Base-by-base conservation (phyloP, 2,113 vertebrate genomes). In the Kryptolebias marmoratus region DNA sequence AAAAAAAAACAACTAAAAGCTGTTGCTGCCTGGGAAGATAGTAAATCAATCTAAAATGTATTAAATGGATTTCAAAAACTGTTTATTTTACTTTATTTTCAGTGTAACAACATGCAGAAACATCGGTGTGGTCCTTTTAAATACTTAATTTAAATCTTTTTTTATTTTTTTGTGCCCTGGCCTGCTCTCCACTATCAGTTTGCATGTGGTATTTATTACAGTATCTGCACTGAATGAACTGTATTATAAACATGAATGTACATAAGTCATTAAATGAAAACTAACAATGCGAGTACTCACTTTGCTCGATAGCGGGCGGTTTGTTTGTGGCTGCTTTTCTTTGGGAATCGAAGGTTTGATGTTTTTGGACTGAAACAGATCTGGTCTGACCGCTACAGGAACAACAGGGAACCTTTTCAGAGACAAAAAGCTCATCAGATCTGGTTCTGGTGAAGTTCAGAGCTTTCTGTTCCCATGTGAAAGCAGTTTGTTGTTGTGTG, bases 181-280 rank as follows among this genome's bases (percentile, higher is more conserved):
- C 74, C 80, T 86, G 82, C 72, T 79, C 70, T 85, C 79, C 75
- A 66, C 70, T 79, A 71, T 87, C 48, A 48, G 82, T 87, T 92
- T 93, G 93, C 93, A 94, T 94, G 93, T 88, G 84, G 71, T 93
- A 87, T 89, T 88, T 89, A 88, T 81, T 89, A 82, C 87, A 90
- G 84, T 90, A 84, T 90, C 90, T 89, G 88, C 92, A 91, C 89
- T 90, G 89, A 93, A 92, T 93, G 89, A 92, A 54, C 86, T 91
- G 90, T 91, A 91, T 83, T 85, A 93, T 89, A 92, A 87, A 92
- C 83, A 89, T 88, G 89, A 91, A 89, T 94, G 93, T 94, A 94
- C 77, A 94, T 91, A 89, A 88, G 88, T 87, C 64, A 52, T 71
- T 79, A 69, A 75, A 82, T 79, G 79, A 88, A 86, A 71, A 73